A percentile compares a stretch with the other conserved stretches of the same genome.
Evolutionary conservation across 2,888 invertebrate species (phyloP).

Genomic region (Pteria penguin): DNA sequence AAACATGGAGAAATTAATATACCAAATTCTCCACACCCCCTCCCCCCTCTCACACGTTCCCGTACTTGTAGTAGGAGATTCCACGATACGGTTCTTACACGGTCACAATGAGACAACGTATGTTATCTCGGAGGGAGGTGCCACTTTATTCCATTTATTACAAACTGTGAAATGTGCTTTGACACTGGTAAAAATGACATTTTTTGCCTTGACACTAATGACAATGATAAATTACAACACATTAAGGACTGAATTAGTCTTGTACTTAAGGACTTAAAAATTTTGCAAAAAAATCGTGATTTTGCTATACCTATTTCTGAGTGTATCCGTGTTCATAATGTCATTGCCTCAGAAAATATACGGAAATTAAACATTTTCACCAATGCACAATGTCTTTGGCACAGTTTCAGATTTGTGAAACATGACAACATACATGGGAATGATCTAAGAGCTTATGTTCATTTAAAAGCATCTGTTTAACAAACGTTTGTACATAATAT

Average conservation of each 20-base stretch:
- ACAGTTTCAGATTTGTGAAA: background rate
- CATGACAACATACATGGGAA: background rate
- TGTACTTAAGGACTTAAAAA: background rate
- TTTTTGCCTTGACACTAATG: constrained; percentile 1
- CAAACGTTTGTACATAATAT: background rate
- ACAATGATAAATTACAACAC: background rate
- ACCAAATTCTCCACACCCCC: background rate
- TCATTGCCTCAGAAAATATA: background rate
- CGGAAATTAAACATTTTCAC: background rate
- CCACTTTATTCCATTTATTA: background rate
- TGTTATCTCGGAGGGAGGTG: background rate
- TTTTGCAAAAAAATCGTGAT: background rate
- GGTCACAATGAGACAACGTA: background rate
- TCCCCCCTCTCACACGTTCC: background rate
- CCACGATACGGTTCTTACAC: background rate
- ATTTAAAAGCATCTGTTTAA: background rate
- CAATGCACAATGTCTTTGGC: background rate
- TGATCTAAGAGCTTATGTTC: background rate
- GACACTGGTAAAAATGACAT: too few relatives aligned
- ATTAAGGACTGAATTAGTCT: background rate
- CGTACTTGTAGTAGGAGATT: background rate
- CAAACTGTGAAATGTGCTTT: constrained; percentile 10
- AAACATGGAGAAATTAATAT: background rate
- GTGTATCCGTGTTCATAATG: background rate
- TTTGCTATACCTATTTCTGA: background rate